Evolutionary conservation across 2,113 vertebrate species (phyloP).

Genomic region (Heliornis fulica): DNA sequence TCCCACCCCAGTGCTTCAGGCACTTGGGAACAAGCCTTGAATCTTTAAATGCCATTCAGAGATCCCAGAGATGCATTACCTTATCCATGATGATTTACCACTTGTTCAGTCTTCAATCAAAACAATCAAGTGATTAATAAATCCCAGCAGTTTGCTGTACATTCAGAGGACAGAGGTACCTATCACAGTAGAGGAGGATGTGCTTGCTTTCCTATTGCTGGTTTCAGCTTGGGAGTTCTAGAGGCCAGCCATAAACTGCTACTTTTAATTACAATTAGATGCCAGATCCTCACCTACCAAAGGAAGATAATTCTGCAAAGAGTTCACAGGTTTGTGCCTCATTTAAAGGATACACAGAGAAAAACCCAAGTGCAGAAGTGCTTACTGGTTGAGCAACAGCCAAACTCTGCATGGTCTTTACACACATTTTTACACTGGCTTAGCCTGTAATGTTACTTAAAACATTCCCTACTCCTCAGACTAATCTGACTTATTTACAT

Average conservation of each 20-base stretch:
- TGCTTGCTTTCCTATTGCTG: neutral
- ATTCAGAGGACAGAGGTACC: neutral
- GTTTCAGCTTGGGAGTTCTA: neutral
- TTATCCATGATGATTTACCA: neutral
- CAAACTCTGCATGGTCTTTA: neutral
- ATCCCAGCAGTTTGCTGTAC: neutral
- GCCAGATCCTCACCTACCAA: neutral
- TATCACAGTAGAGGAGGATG: neutral
- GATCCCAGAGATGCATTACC: neutral
- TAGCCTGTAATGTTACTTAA: neutral
- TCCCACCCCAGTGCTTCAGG: neutral
- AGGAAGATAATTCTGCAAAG: neutral
- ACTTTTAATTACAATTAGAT: neutral
- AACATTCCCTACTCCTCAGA: neutral
- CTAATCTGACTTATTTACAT: neutral
- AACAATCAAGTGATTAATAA: neutral
- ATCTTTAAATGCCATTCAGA: neutral
- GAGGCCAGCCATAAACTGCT: neutral
- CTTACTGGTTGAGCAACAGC: neutral
- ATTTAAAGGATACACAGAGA: neutral
- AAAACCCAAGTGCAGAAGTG: neutral
- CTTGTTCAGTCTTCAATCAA: neutral
- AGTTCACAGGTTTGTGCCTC: neutral
- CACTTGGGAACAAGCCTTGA: neutral
- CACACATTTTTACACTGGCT: neutral